These are phyloP conservation scores for Rhagologus leucostigma DNA, from an alignment of 2,113 vertebrate species.

Conservation along the genomic window DNA sequence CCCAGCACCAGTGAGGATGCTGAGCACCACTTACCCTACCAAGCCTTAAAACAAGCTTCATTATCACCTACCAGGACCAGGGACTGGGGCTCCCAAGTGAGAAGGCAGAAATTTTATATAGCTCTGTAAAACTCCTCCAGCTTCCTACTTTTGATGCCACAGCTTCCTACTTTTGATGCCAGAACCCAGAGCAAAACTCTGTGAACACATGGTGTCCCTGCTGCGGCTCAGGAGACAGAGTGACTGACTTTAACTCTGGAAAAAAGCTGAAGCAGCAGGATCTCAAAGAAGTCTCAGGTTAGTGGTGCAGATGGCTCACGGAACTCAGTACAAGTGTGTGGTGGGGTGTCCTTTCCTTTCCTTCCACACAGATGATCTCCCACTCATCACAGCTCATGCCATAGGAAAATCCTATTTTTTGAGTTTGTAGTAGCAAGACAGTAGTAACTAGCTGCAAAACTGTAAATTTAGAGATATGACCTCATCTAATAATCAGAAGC, in stretches of 20 bases:
- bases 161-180: background rate
- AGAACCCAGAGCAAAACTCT: background rate
- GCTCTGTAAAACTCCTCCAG: background rate
- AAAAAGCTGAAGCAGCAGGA: background rate
- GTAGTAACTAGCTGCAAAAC: background rate
- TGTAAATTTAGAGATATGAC: background rate
- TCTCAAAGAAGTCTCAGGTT: background rate
- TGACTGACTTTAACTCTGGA: background rate
- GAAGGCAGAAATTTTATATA: background rate
- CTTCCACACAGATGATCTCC: background rate
- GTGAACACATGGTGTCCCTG: background rate
- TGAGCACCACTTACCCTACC: accelerated
- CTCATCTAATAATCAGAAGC: background rate
- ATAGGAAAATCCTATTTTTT: background rate
- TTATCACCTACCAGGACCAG: background rate
- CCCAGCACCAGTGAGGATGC: background rate
- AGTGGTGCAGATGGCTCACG: background rate
- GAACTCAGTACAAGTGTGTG: background rate
- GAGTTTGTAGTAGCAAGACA: background rate
- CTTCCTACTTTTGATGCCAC: background rate
- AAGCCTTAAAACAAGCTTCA: background rate
- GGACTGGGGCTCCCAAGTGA: background rate
- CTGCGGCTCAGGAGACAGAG: background rate
- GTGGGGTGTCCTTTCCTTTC: background rate
- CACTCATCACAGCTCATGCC: background rate